Evolutionary conservation across 2,888 invertebrate genomes (phyloP), one percentile per base, ranked within the genome.

Genomic region (Sphaerophoria taeniata): DNA sequence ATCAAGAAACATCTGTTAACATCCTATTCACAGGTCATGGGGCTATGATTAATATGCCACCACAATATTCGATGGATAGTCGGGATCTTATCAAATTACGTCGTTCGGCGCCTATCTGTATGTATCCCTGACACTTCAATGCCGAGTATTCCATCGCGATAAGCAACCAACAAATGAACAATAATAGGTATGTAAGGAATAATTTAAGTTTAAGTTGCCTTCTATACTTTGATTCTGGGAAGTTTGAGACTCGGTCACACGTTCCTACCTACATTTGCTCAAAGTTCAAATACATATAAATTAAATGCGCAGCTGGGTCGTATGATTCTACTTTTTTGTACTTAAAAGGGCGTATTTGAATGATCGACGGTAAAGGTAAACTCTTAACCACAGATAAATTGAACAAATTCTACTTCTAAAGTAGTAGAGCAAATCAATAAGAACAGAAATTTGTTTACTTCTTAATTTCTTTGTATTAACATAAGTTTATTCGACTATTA

Each of bases 41-140:
- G 60, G 53, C 67, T 43, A 84, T 80, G 84, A 84, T 80, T 84
- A 80, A 84, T 84, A 72, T 61, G 49, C 71, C 74, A 72, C 55
- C 74, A 45, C 9, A 4, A 51, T 79, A 49, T 55, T 65, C 75
- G 60, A 75, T 74, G 43, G 7, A 65, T 72, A 67, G 71, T 47
- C 49, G 24, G 67, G 60, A 80, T 72, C 80, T 84, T 84, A 84
- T 84, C 84, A 33, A 80, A 75, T 72, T 74, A 75, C 80, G 74
- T 80, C 75, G 74, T 16, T 16, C 6, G 55, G 82, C 76, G 77
- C 74, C 84, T 80, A 53, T 84, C 67, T n/a, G n/a, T n/a, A n/a
- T 47, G 14, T 45, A 53, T 58, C 51, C 58, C 43, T 33, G 39
- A 51, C 51, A 65, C 39, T 81, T 58, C 65, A 16, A 39, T 71